Conservation (phyloP, 2,113 vertebrate genomes). For the Bubo blakistoni region DNA sequence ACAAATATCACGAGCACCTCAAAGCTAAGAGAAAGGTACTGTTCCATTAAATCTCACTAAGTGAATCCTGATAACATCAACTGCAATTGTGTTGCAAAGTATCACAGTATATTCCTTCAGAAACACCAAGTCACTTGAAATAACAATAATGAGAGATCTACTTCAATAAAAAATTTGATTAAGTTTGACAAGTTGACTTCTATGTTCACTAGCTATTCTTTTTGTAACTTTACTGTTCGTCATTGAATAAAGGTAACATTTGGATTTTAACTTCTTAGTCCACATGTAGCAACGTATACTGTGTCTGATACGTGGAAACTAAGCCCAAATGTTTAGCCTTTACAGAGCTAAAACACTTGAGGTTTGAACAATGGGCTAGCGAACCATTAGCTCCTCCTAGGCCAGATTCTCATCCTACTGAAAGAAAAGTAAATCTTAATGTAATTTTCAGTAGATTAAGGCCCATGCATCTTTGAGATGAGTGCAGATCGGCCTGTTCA, state of each 20-base stretch:
- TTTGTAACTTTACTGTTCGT: background rate
- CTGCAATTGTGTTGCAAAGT: background rate
- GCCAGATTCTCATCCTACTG: background rate
- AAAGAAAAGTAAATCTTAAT: background rate
- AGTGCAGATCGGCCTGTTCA: background rate
- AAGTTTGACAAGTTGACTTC: background rate
- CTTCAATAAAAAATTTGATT: background rate
- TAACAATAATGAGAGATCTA: background rate
- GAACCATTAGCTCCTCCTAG: background rate
- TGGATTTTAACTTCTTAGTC: background rate
- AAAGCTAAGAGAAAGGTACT: conserved; percentile 95
- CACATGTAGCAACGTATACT: background rate
- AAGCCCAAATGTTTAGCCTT: background rate
- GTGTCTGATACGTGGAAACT: background rate
- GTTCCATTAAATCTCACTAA: background rate
- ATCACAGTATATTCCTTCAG: background rate
- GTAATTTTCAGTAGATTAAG: background rate
- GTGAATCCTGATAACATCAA: background rate
- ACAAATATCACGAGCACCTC: conserved; percentile 95
- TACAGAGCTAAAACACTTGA: background rate
- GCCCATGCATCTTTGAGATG: background rate
- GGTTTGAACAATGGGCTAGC: background rate
- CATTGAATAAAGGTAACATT: background rate
- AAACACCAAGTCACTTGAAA: background rate
- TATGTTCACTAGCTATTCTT: background rate